Evolutionary conservation across 2,888 invertebrate species (phyloP), one percentile per base, ranked within the genome.

Genomic region (Pyrrhia umbra): DNA sequence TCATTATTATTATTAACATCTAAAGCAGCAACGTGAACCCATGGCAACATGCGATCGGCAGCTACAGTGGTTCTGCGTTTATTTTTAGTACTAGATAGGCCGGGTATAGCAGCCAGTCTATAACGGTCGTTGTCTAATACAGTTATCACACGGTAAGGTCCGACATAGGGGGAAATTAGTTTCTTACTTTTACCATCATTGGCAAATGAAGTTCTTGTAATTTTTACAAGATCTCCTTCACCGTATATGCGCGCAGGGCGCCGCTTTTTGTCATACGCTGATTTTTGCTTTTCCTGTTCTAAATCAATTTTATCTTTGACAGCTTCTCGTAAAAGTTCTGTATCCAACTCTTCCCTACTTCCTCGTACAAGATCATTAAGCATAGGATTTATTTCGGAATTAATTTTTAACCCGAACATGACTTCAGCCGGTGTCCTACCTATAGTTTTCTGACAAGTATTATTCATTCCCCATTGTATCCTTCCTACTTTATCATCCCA

Each of bases 181-280:
- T 80, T 80, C 4, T 49, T 78, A 45, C 78, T 81, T 16, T 79
- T 64, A 0, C 80, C 80, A 6, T 80, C 61, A 50, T 80, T 80
- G 5, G 51, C 39, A 45, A 72, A 77, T 13, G 25, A 20, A 1
- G 34, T 45, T 57, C 66, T 69, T 1, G 68, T 70, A 2, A 79
- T 67, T 72, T 75, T 78, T 1, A 81, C 73, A 2, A 79, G 46
- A 0, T 81, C 78, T 5, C 74, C 77, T 5, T 54, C 42, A 3
- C 42, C 39, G 46, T 79, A 79, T 5, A 45, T 13, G 4, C 46
- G 54, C 1, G 79, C 74, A 2, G 77, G 75, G n/a, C 39, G 30
- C 10, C 66, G 60, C 4, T 54, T 54, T 27, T 57, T 43, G 20
- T 81, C 75, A 18, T 77, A 77, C 5, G 37, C 15, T 16, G 40